Base-by-base conservation (phyloP, 2,888 invertebrate genomes). In the Miltochrista miniata region DNA sequence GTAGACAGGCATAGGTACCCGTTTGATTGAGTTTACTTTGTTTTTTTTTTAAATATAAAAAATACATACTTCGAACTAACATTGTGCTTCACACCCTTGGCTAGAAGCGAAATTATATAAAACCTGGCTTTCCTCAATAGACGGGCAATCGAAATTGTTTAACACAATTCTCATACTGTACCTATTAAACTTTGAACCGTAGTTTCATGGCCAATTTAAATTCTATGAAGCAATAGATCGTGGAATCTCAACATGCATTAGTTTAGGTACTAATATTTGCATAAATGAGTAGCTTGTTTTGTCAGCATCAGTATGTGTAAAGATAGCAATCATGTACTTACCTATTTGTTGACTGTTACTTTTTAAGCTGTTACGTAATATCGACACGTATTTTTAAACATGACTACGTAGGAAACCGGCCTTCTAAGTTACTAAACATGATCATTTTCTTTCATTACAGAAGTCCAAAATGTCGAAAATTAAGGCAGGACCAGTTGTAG, bases 401-500 rank as follows among this genome's bases (percentile, higher is more conserved):
- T 10, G n/a, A 12, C 11, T 7, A 43, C 9, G 34, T 34, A 2
- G 12, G 2, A 24, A 24, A 5, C 18, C 5, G 18, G 18, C 18
- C 18, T 24, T 24, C 9, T 34, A 34, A n/a, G n/a, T 33, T 36
- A 24, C 29, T 44, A 29, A 14, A 29, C 15, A 39, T 44, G 13
- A 24, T n/a, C 9, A 31, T 39, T 36, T 38, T 29, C 7, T 45
- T 45, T 54, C 4, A 38, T 70, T 67, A 13, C 67, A 68, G 67
- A 53, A 30, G 35, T 9, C 55, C 66, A 84, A 62, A 30, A 93
- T 93, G 93, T 88, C 90, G 70, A 95, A 95, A 89, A 95, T 95
- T 65, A 94, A 95, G 92, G 94, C 94, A 65, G 98, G 98, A 80
- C 96, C 97, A 42, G 97, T 98, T 59, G 98, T 98, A 42, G 98